These are phyloP conservation scores for Aradus depressus DNA, from an alignment of 2,888 invertebrate species.

Conservation along the genomic window DNA sequence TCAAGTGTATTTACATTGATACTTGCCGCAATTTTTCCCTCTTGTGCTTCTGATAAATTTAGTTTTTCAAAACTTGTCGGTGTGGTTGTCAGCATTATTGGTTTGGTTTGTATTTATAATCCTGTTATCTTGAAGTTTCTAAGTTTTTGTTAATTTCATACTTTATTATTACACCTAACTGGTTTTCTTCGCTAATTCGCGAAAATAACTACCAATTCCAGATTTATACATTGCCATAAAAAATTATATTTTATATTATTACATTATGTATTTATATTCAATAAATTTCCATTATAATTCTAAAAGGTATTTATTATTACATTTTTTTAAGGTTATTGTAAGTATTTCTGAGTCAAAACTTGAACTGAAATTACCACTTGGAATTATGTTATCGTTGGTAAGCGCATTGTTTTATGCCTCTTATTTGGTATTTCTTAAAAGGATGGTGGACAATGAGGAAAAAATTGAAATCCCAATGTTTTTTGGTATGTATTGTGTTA, in stretches of 20 bases:
- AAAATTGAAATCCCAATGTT: constrained; percentile 90
- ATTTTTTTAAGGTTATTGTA: constrained; percentile 53
- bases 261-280: neutral
- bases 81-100: constrained; percentile 63
- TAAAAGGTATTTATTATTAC: constrained; percentile 4
- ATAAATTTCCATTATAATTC: constrained; percentile 1
- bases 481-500: constrained; percentile 56
- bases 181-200: neutral
- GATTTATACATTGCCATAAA: neutral
- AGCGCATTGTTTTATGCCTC: constrained; percentile 83
- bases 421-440: constrained; percentile 76
- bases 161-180: no score
- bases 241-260: neutral
- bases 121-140: neutral
- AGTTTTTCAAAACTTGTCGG: constrained; percentile 75
- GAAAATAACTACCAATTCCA: neutral
- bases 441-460: constrained; percentile 82
- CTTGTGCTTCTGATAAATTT: constrained; percentile 68
- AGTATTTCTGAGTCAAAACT: constrained; percentile 59
- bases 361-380: constrained; percentile 60
- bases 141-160: neutral
- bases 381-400: constrained; percentile 67
- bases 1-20: constrained; percentile 82
- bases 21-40: constrained; percentile 77
- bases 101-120: constrained; percentile 51